A percentile compares a stretch with the other conserved stretches of the same genome.
Conservation (phyloP, 1,140 invertebrate genomes). For the Drosophila oshimai region DNA sequence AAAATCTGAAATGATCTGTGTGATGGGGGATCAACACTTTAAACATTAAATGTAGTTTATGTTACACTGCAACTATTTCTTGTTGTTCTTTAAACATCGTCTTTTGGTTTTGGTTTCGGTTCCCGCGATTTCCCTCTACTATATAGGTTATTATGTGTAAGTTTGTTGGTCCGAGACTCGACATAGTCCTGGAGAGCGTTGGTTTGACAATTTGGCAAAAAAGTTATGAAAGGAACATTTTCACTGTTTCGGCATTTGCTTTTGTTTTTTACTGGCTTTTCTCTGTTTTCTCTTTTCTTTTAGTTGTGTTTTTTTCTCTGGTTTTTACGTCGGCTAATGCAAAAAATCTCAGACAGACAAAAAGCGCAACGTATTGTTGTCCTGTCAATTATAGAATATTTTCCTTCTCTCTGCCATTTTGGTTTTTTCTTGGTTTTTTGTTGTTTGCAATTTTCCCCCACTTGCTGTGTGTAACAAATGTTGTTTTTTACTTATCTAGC, state of each 20-base stretch:
- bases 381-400: constrained; percentile 68
- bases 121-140: constrained; percentile 23
- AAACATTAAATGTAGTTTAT: constrained; percentile 53
- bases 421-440: constrained; percentile 19
- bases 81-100: constrained; percentile 43
- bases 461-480: constrained; percentile 69
- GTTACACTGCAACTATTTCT: constrained; percentile 36
- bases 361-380: constrained; percentile 65
- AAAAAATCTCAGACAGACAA: constrained; percentile 71
- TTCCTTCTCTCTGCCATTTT: constrained; percentile 21
- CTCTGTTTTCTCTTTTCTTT: constrained; percentile 26
- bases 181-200: constrained; percentile 76
- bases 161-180: constrained; percentile 67
- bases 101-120: constrained; percentile 27
- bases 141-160: constrained; percentile 40
- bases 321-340: constrained; percentile 56
- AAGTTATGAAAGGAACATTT: constrained; percentile 80
- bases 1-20: constrained; percentile 36
- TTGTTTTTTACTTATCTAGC: constrained; percentile 72
- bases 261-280: constrained; percentile 33
- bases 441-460: constrained; percentile 28
- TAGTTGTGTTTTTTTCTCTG: constrained; percentile 15
- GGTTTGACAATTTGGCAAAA: constrained; percentile 81
- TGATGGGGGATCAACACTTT: constrained; percentile 33
- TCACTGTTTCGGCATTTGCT: constrained; percentile 55